Percentiles rank a stretch among this genome's conserved stretches.
These are phyloP conservation scores for Hylaeus anthracinus DNA, from an alignment of 1,140 invertebrate species.

Conservation along the genomic window DNA sequence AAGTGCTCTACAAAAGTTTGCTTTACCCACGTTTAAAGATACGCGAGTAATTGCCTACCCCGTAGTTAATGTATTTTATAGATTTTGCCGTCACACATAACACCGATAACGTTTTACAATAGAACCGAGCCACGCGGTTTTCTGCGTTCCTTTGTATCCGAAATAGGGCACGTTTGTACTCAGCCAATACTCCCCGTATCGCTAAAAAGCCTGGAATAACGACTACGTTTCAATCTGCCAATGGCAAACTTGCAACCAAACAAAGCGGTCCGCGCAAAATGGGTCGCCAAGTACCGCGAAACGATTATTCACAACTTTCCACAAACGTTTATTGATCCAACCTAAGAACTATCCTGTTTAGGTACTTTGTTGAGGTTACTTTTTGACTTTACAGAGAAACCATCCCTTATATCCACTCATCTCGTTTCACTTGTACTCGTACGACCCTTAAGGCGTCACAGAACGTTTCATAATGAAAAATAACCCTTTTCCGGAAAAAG, in stretches of 20 bases:
- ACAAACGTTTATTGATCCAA: no score
- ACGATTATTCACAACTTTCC: no score
- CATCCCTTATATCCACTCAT: no score
- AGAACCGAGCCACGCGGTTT: neutral
- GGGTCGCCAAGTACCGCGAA: neutral
- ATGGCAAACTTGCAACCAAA: constrained; percentile 9
- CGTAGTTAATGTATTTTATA: constrained; percentile 9
- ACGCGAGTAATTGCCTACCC: constrained; percentile 3
- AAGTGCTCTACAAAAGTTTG: neutral
- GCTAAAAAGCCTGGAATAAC: neutral
- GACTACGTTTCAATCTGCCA: neutral
- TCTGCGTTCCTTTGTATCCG: neutral
- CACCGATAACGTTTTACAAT: constrained; percentile 7
- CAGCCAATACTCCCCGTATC: constrained; percentile 3
- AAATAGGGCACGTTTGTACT: constrained; percentile 28
- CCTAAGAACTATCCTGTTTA: no score
- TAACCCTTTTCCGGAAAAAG: no score
- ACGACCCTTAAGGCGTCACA: no score
- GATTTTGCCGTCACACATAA: constrained; percentile 18
- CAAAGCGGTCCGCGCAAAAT: neutral
- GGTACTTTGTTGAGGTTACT: no score
- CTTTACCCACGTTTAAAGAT: neutral
- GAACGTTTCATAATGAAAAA: no score
- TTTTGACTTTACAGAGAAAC: no score
- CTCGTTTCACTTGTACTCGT: no score